phyloP scores from a whole-genome alignment of 2,797 vertebrate genomes.

The Gambusia yucatana region DNA sequence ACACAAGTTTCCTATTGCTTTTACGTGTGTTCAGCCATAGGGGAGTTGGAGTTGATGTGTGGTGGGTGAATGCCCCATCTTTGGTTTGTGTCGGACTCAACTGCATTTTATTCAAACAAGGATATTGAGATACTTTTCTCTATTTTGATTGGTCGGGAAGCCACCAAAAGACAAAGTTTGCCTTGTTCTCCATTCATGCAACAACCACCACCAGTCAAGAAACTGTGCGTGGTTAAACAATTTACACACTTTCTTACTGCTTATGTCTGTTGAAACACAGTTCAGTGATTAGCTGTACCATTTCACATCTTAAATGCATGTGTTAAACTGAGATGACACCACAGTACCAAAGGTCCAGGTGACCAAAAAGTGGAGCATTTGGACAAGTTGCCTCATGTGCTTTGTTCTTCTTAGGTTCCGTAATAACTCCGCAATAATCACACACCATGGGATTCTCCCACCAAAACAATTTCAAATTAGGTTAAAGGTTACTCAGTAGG shows the following conservation, averaged over 20 bases:
- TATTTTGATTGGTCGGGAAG: neutral
- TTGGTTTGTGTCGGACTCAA: neutral
- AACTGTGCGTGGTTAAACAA: neutral
- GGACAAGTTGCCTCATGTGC: conserved; percentile 8
- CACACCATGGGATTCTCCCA: conserved; percentile 18
- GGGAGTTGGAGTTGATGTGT: neutral
- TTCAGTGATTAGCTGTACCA: neutral
- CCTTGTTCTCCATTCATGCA: neutral
- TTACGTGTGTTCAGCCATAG: neutral
- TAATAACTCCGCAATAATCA: conserved; percentile 29
- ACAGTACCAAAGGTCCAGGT: neutral
- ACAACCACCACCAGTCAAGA: neutral
- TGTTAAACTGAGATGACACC: neutral
- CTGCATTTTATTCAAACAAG: neutral
- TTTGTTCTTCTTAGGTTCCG: conserved; percentile 10
- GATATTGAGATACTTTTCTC: neutral
- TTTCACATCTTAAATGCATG: neutral
- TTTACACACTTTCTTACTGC: neutral
- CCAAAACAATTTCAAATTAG: conserved; percentile 16
- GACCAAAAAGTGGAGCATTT: neutral
- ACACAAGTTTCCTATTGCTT: neutral
- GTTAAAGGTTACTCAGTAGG: conserved; percentile 44
- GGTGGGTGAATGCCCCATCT: neutral
- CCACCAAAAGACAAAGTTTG: neutral
- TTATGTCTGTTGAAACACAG: neutral